phyloP scores from a whole-genome alignment of 1,140 invertebrate genomes.

The Lerema accius region DNA sequence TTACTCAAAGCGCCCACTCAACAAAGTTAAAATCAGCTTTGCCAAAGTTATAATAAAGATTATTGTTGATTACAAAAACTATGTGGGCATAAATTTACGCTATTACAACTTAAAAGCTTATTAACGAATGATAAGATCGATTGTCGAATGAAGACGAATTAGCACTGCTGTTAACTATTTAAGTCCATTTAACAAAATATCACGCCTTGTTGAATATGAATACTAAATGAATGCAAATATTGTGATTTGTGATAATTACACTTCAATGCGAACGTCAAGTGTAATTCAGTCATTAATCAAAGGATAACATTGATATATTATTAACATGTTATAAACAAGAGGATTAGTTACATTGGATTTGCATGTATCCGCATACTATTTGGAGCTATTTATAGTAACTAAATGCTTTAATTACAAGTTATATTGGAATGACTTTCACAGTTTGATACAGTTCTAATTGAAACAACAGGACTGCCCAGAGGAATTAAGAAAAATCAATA shows the following conservation, averaged over 20 bases:
- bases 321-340: conserved; percentile 17
- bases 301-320: conserved; percentile 39
- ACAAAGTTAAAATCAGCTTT: conserved; percentile 42
- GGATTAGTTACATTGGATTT: neutral
- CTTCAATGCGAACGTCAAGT: conserved; percentile 48
- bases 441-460: too few species aligned
- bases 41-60: conserved; percentile 42
- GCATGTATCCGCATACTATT: too few species aligned
- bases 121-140: neutral
- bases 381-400: too few species aligned
- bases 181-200: conserved; percentile 55
- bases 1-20: conserved; percentile 38
- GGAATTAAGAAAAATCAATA: too few species aligned
- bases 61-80: too few species aligned
- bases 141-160: neutral
- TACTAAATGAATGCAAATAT: conserved; percentile 52
- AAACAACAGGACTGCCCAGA: too few species aligned
- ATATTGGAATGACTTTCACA: too few species aligned
- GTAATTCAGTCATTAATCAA: conserved; percentile 49
- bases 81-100: too few species aligned
- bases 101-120: conserved; percentile 11
- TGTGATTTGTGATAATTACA: conserved; percentile 61
- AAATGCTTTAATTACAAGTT: too few species aligned
- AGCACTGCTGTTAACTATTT: conserved; percentile 16
- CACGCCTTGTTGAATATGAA: conserved; percentile 47